Conservation (phyloP, 1,140 invertebrate genomes). For the Drosophila ficusphila region DNA sequence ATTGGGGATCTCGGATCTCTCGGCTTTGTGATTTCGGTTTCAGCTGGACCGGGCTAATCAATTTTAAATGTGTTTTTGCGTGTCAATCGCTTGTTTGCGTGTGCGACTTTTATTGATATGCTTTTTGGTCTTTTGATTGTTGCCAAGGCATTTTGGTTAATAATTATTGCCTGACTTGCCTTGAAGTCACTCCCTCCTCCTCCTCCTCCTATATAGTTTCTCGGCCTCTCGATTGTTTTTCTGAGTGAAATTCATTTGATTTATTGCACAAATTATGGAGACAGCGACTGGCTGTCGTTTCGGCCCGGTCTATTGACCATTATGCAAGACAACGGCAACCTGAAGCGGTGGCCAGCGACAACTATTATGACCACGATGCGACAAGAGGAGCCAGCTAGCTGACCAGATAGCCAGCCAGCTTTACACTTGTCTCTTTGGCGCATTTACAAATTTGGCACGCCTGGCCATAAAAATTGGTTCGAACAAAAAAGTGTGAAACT, state of each 20-base stretch:
- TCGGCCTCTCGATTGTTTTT: constrained; percentile 60
- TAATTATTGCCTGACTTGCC: constrained; percentile 71
- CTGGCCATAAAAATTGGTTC: constrained; percentile 79
- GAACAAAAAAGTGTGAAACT: constrained; percentile 79
- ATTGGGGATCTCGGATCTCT: not conserved
- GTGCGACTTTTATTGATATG: constrained; percentile 78
- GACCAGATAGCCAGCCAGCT: constrained; percentile 40
- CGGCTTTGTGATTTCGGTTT: constrained; percentile 17
- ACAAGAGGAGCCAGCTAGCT: constrained; percentile 34
- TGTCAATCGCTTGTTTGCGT: constrained; percentile 82
- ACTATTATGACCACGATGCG: constrained; percentile 10
- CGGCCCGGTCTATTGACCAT: constrained; percentile 20
- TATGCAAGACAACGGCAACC: constrained; percentile 62
- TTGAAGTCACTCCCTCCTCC: constrained; percentile 52
- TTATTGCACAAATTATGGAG: constrained; percentile 81
- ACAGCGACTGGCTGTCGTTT: constrained; percentile 24
- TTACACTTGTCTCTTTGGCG: constrained; percentile 76
- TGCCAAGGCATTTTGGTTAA: constrained; percentile 57
- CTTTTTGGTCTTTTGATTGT: constrained; percentile 57
- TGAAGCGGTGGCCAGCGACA: constrained; percentile 49
- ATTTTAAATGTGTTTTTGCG: constrained; percentile 83
- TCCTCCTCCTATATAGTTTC: not conserved
- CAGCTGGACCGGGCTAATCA: constrained; percentile 68
- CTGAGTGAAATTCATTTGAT: constrained; percentile 80
- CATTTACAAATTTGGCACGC: constrained; percentile 82